Conservation (phyloP, 2,888 invertebrate genomes). For the Leucozona laternaria region DNA sequence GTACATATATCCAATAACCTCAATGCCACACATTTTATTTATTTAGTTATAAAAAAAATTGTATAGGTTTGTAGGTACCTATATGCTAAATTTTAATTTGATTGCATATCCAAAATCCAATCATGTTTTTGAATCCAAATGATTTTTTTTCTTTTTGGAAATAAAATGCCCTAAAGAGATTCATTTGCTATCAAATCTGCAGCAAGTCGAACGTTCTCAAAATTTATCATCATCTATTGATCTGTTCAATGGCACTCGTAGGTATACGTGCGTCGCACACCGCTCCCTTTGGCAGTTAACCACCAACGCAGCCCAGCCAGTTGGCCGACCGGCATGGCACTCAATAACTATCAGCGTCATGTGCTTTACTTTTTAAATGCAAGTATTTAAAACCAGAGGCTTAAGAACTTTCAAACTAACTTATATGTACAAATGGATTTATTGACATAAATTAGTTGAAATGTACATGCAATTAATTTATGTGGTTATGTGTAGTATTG, state of each 20-base stretch:
- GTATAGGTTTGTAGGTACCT: background rate
- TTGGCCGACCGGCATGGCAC: no score
- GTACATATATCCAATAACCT: background rate
- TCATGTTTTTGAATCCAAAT: background rate
- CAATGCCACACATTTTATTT: background rate
- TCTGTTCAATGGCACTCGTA: background rate
- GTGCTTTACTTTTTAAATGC: background rate
- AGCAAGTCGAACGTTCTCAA: background rate
- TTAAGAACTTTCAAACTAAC: background rate
- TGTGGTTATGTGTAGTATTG: background rate
- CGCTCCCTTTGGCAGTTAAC: background rate
- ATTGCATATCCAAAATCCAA: constrained; percentile 16
- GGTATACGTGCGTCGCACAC: no score
- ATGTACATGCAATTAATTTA: background rate
- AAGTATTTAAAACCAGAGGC: background rate
- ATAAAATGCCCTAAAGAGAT: constrained; percentile 3
- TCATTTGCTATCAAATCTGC: background rate
- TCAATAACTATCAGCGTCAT: background rate
- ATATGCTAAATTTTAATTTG: background rate
- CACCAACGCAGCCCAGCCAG: background rate
- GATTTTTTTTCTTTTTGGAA: background rate
- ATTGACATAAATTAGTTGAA: background rate
- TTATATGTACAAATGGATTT: background rate
- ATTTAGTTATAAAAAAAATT: constrained; percentile 14
- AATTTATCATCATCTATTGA: background rate